Evolutionary conservation across 2,888 invertebrate species (phyloP).

Genomic region (Ectemnius lituratus): DNA sequence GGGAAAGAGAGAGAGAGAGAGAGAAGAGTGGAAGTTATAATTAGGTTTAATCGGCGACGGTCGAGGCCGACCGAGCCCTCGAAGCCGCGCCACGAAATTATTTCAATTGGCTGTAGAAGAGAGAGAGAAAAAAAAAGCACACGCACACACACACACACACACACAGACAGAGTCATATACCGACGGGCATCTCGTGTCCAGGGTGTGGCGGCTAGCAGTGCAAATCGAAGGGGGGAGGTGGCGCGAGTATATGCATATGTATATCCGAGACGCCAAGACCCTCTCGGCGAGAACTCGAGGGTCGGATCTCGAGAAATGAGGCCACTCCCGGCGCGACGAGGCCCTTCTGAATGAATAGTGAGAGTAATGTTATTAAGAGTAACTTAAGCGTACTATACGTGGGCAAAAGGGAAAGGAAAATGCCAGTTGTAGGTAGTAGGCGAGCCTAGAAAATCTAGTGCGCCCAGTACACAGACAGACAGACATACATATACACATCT

Average conservation of each 20-base stretch:
- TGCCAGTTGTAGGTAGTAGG: conserved; percentile 74
- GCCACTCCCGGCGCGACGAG: conserved; percentile 32
- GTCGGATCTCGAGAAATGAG: neutral
- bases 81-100: conserved; percentile 62
- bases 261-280: conserved; percentile 4
- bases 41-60: conserved; percentile 62
- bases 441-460: no score
- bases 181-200: neutral
- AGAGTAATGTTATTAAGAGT: conserved; percentile 73
- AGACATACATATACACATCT: no score
- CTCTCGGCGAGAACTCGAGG: conserved; percentile 5
- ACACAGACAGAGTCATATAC: no score
- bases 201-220: neutral
- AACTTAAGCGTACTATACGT: conserved; percentile 68
- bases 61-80: conserved; percentile 19
- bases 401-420: conserved; percentile 58
- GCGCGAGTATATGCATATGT: neutral
- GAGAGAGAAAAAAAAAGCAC: neutral
- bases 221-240: neutral
- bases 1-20: conserved; percentile 9
- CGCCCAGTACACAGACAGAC: no score
- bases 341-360: conserved; percentile 62
- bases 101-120: conserved; percentile 71
- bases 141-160: no score
- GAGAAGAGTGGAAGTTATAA: conserved; percentile 38